These are phyloP conservation scores for Rhagonycha lutea DNA, from an alignment of 2,888 invertebrate species.

Conservation along the genomic window DNA sequence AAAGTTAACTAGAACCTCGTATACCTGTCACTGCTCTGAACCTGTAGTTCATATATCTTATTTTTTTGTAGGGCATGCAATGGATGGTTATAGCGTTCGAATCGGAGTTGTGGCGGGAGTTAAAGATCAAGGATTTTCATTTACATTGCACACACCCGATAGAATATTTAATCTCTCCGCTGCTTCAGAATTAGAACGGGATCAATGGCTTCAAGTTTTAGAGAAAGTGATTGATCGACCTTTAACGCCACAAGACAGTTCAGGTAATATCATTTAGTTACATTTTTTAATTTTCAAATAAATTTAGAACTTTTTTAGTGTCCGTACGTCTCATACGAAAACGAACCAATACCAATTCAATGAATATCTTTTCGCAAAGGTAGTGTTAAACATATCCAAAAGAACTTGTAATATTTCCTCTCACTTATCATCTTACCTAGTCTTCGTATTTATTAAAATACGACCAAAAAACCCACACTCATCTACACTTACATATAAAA, in stretches of 20 bases:
- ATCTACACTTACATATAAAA: not conserved
- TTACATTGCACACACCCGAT: conserved; percentile 81
- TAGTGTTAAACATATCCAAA: conserved; percentile 52
- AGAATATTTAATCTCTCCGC: conserved; percentile 78
- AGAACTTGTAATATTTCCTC: conserved; percentile 7
- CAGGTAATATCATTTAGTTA: conserved; percentile 59
- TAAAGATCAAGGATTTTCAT: conserved; percentile 78
- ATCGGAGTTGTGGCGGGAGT: conserved; percentile 70
- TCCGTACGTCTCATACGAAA: conserved; percentile 73
- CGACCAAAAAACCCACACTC: conserved; percentile 11
- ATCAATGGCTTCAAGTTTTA: conserved; percentile 79
- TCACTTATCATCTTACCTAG: conserved; percentile 42
- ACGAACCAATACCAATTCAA: conserved; percentile 72
- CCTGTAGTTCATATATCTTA: too few relatives aligned
- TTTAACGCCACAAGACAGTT: conserved; percentile 77
- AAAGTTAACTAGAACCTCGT: too few relatives aligned
- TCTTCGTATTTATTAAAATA: conserved; percentile 40
- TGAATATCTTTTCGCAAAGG: conserved; percentile 77
- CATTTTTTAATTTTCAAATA: not conserved
- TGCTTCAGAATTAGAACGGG: conserved; percentile 74
- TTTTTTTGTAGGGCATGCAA: conserved; percentile 64
- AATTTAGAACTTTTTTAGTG: conserved; percentile 60
- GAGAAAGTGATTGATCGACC: conserved; percentile 75
- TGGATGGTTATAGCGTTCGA: conserved; percentile 76
- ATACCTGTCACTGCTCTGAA: too few relatives aligned